These are phyloP conservation scores for Orussus abietinus DNA, from an alignment of 1,140 invertebrate species.

Conservation along the genomic window DNA sequence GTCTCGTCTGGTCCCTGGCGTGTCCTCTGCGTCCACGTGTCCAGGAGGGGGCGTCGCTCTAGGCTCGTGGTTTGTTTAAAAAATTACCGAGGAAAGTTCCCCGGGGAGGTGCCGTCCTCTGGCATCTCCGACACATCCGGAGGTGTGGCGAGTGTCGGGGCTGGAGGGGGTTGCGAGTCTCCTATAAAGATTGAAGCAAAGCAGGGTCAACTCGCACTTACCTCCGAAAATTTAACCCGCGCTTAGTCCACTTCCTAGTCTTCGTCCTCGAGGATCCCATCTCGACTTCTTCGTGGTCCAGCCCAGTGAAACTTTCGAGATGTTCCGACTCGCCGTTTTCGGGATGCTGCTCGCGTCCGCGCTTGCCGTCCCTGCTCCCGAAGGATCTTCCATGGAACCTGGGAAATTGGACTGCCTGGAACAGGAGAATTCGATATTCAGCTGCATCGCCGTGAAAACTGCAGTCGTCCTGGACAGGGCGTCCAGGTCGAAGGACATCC, in stretches of 20 bases:
- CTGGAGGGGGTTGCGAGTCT: constrained; percentile 23
- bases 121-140: background rate
- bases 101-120: constrained; percentile 16
- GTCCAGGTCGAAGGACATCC: constrained; percentile 55
- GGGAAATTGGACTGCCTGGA: constrained; percentile 38
- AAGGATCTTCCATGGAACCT: constrained; percentile 11
- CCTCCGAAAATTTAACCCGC: constrained; percentile 50
- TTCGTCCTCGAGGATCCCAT: background rate
- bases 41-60: constrained; percentile 9
- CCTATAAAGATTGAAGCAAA: constrained; percentile 51
- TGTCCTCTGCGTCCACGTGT: too few species aligned
- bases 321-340: constrained; percentile 33
- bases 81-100: constrained; percentile 51
- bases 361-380: constrained; percentile 33
- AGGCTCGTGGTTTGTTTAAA: constrained; percentile 47
- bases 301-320: too few species aligned
- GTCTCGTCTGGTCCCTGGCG: too few species aligned
- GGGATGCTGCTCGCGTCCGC: constrained; percentile 22
- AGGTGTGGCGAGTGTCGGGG: too few species aligned
- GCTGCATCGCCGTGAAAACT: constrained; percentile 59
- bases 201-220: constrained; percentile 46
- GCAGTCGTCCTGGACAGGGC: constrained; percentile 57
- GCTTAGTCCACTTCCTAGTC: constrained; percentile 12
- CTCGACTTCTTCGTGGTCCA: constrained; percentile 10
- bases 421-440: constrained; percentile 51